These are phyloP conservation scores for Pteropus rufus DNA, from an alignment of 2,797 vertebrate species.

Conservation along the genomic window DNA sequence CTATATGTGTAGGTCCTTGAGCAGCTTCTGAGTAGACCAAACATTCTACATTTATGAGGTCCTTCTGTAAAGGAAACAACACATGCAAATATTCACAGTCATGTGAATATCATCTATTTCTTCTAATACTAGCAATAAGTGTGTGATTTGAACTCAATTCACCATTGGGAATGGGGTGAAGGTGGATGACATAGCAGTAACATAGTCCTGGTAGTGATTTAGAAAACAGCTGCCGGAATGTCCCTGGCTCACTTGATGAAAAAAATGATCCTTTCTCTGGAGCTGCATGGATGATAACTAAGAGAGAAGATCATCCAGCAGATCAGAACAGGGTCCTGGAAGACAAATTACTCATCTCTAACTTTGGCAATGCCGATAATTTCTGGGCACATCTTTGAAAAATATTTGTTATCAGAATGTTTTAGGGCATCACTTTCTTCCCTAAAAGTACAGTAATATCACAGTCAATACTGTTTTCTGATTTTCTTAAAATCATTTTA, in stretches of 20 bases:
- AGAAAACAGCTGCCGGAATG: constrained; percentile 28
- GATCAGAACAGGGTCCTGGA: constrained; percentile 37
- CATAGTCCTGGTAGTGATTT: constrained; percentile 9
- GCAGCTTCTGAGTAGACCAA: background rate
- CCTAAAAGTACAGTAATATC: constrained; percentile 7
- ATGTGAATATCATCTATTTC: background rate
- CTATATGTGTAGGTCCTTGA: background rate
- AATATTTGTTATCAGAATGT: constrained; percentile 4
- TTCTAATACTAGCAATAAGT: background rate
- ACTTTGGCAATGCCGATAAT: background rate
- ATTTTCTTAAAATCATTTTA: constrained; percentile 52
- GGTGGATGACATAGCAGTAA: background rate
- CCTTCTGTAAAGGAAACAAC: background rate
- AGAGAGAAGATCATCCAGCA: constrained; percentile 34
- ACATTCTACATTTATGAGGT: background rate
- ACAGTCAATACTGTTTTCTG: background rate
- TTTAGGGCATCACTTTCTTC: background rate
- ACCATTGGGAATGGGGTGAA: background rate
- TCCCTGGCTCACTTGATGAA: constrained; percentile 8
- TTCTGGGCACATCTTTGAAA: constrained; percentile 41
- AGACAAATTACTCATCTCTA: constrained; percentile 50
- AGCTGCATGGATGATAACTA: constrained; percentile 38
- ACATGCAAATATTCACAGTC: background rate
- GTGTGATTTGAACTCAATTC: background rate
- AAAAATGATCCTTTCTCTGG: constrained; percentile 43